These are phyloP conservation scores for Epirrhoe alternata DNA, from an alignment of 2,888 invertebrate genomes.

Conservation along the genomic window DNA sequence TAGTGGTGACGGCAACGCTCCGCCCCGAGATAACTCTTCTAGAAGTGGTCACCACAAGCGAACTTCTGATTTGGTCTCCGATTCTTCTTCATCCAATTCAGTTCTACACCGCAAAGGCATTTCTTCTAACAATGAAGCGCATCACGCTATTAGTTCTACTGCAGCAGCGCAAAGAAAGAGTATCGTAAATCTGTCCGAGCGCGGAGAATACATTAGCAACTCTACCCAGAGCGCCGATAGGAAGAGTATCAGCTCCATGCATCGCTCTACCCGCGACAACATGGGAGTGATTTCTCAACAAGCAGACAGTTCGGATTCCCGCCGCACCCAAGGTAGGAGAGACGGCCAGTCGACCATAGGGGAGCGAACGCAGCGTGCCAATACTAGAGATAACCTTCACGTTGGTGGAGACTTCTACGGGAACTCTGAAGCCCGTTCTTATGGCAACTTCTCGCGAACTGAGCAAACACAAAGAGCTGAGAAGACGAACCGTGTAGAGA, in stretches of 20 bases:
- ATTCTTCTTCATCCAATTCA: constrained; percentile 90
- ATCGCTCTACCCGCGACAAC: constrained; percentile 87
- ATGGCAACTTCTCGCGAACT: constrained; percentile 87
- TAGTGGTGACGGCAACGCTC: constrained; percentile 52
- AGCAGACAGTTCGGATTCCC: constrained; percentile 70
- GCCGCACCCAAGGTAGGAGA: constrained; percentile 70
- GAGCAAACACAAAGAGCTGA: constrained; percentile 73
- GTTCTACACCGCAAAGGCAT: constrained; percentile 91
- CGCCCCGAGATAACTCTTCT: constrained; percentile 59
- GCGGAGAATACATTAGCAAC: constrained; percentile 88
- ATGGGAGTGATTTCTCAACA: constrained; percentile 80
- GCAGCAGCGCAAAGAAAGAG: constrained; percentile 93
- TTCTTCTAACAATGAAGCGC: constrained; percentile 88
- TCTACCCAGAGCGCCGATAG: constrained; percentile 89
- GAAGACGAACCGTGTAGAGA: constrained; percentile 78
- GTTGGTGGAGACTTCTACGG: constrained; percentile 91
- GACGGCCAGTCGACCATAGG: constrained; percentile 83
- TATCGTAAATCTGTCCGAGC: constrained; percentile 91
- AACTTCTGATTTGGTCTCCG: constrained; percentile 90
- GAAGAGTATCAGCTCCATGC: constrained; percentile 91
- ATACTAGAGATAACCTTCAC: constrained; percentile 87
- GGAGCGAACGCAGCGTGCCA: constrained; percentile 87
- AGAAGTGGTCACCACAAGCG: constrained; percentile 87
- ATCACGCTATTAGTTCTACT: constrained; percentile 89
- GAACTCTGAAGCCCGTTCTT: constrained; percentile 88